Base-by-base conservation (phyloP, 2,888 invertebrate genomes). In the Holacanthella duospinosa region DNA sequence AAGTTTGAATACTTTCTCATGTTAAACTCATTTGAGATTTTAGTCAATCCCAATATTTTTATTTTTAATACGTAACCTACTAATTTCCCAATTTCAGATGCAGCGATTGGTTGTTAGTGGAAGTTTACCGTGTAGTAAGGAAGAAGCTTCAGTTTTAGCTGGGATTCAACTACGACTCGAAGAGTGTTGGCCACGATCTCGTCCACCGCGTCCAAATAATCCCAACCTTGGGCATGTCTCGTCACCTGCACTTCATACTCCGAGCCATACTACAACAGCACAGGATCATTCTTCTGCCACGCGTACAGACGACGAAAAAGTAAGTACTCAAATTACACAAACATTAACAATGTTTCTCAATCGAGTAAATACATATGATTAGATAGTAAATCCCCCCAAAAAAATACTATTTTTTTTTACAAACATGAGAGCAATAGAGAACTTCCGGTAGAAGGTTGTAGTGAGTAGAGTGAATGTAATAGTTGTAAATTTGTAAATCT, bases 141-240 rank as follows among this genome's bases (percentile, higher is more conserved):
- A 84, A 68, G 84, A 84, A 70, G 84, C 83, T 0, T 82, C 84
- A 1, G 79, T 81, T 9, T 75, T 85, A 64, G 84, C 84, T 6
- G 82, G 82, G 53, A 82, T 84, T 61, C 84, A 84, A 75, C 77
- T 84, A 21, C 80, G 83, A 61, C 80, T 85, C 24, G 83, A 84
- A 71, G 81, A 82, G 71, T 81, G 80, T 74, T 80, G 79, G 79
- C 78, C 78, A 2, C 71, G 75, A 54, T 74, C 75, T 28, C 68
- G 73, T 55, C 71, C 71, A 28, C 68, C 70, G 19, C 65, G 68
- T 55, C 48, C 68, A 26, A 54, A 26, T 44, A 25, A 29, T 4
- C 4, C 59, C 12, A 57, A 57, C 24, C 29, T 48, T 12, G 59
- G 44, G 4, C 25, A 25, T 28, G 12, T 44, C 16, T 29, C 59